Conservation (phyloP, 2,113 vertebrate species). For the Dendrocopos noguchii region DNA sequence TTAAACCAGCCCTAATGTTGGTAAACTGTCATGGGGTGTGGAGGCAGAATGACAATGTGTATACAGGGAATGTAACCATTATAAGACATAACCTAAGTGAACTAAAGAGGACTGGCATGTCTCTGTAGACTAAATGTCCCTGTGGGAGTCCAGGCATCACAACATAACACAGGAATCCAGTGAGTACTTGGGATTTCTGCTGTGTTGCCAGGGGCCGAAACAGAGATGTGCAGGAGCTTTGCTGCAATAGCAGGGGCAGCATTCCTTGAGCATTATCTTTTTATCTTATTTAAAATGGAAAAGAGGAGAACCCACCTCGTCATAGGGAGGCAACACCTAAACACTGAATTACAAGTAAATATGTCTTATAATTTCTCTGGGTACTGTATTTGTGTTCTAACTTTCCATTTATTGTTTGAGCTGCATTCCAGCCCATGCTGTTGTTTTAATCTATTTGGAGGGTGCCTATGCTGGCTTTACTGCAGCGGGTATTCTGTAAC, state of each 20-base stretch:
- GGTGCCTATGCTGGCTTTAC: not conserved
- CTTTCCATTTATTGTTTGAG: not conserved
- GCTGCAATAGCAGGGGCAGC: not conserved
- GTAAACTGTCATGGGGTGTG: not conserved
- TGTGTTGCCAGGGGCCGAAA: not conserved
- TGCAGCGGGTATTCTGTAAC: not conserved
- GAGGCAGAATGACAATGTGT: not conserved
- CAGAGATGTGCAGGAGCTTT: not conserved
- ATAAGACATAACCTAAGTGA: slow-evolving; percentile 19
- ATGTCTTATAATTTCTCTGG: not conserved
- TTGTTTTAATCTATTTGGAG: not conserved
- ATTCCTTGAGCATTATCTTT: not conserved
- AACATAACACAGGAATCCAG: not conserved
- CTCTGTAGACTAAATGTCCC: not conserved
- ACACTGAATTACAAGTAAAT: not conserved
- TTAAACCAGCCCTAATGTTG: not conserved
- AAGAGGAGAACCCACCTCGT: not conserved
- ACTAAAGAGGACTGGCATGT: not conserved
- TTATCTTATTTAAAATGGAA: not conserved
- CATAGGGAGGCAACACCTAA: not conserved
- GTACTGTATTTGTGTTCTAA: not conserved
- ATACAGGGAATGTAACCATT: not conserved
- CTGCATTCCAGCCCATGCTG: not conserved
- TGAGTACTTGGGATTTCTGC: slow-evolving; percentile 8
- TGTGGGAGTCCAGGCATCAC: not conserved